Evolutionary conservation across 2,113 vertebrate genomes (phyloP), one percentile per base, ranked within the genome.

Genomic region (Salminus brasiliensis): DNA sequence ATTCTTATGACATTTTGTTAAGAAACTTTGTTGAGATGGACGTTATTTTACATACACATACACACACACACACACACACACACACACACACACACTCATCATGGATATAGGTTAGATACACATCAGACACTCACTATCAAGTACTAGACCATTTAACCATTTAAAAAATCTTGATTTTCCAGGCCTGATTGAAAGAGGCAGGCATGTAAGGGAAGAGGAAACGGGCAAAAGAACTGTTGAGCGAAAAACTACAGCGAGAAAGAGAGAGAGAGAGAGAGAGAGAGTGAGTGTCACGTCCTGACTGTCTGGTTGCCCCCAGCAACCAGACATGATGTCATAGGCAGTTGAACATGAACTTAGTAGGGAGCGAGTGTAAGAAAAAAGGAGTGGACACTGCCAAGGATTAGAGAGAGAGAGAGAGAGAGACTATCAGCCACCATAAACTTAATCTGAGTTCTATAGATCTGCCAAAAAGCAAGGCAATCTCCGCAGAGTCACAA

Each of bases 321-420:
- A 95, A 96, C 95, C 91, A 96, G 94, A 96, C 95, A 94, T 96
- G 94, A 96, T 94, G 95, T 96, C 95, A 96, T 93, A 92, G 91
- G 88, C 89, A 92, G 93, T 92, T 94, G 94, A 95, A 95, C 93
- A 94, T 94, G 94, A 95, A 95, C 94, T 94, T 94, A 92, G 87
- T 92, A 72, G 80, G 81, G 83, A 79, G 83, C 59, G 66, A 84
- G 85, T 86, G 88, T 87, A 86, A 66, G 57, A 83, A 88, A 83
- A 87, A 74, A 81, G 86, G 85, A 65, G 12, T 85, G 84, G 88
- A 88, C 74, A 85, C 87, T 82, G 73, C 16, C 83, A 82, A 85
- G 86, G 83, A 81, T 74, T 66, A 80, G 79, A 78, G 85, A 73
- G 41, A 65, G 76, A 41, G 73, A 73, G 70, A 57, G 52, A 43